Conservation (phyloP, 2,113 vertebrate genomes). For the Verasper variegatus region DNA sequence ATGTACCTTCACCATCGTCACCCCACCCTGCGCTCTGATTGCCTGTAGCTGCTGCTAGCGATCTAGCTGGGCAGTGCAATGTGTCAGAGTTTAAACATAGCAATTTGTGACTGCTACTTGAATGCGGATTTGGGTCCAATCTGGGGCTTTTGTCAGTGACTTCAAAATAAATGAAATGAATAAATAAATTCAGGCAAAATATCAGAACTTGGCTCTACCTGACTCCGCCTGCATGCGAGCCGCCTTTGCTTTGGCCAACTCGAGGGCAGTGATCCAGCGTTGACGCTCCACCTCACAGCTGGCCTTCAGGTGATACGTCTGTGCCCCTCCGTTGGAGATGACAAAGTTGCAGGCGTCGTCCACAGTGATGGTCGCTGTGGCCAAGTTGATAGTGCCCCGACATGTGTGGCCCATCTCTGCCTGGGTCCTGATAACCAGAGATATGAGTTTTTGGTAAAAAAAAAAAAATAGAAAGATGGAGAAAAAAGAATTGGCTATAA, state of each 20-base stretch:
- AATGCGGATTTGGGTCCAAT: too few species aligned
- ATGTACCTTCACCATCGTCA: too few species aligned
- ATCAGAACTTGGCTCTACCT: constrained; percentile 75
- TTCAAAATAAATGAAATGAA: too few species aligned
- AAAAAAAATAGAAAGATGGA: not conserved
- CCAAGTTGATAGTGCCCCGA: constrained; percentile 95
- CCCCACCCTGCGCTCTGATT: too few species aligned
- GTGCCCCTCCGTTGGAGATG: constrained; percentile 93
- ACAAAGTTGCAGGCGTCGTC: constrained; percentile 98
- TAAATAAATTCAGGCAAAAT: not conserved
- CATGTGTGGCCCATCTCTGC: constrained; percentile 98
- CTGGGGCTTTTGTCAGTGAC: too few species aligned
- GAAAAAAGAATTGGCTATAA: not conserved
- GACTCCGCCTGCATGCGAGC: constrained; percentile 96
- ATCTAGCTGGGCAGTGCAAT: too few species aligned
- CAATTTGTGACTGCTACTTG: too few species aligned
- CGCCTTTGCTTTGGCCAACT: constrained; percentile 95
- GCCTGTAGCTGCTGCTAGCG: too few species aligned
- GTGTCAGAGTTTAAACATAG: too few species aligned
- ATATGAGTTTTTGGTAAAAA: not conserved
- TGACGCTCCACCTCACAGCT: constrained; percentile 95
- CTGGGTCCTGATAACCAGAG: constrained; percentile 85
- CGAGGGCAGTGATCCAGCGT: constrained; percentile 94
- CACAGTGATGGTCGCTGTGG: constrained; percentile 93
- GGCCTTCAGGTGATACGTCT: constrained; percentile 97